These are phyloP conservation scores for Ictalurus furcatus DNA, from an alignment of 2,113 vertebrate genomes.

Conservation along the genomic window DNA sequence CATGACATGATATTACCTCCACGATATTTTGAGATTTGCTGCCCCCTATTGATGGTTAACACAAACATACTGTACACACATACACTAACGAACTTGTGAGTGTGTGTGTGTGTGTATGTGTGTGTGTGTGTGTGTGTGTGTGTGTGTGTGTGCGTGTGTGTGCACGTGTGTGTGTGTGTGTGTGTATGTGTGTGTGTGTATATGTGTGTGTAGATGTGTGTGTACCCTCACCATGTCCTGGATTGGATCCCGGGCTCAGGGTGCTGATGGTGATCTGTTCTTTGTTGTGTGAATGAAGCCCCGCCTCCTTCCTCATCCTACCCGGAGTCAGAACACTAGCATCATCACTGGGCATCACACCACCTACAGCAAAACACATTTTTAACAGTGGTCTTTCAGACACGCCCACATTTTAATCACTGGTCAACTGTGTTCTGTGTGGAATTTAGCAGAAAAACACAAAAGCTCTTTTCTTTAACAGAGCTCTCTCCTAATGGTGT, in stretches of 20 bases:
- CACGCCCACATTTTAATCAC: too few species aligned
- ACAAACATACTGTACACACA: not conserved
- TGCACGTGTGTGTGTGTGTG: too few species aligned
- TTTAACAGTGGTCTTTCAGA: not conserved
- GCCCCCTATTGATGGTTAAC: not conserved
- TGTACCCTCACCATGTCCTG: conserved; percentile 81
- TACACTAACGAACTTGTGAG: not conserved
- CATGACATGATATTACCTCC: not conserved
- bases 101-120: not conserved
- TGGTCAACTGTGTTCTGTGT: too few species aligned
- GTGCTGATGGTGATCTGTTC: conserved; percentile 76
- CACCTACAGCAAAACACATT: conserved; percentile 64
- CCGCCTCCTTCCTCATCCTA: conserved; percentile 92
- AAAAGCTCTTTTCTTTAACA: too few species aligned
- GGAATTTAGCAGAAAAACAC: too few species aligned
- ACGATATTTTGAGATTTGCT: not conserved
- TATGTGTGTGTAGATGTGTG: not conserved
- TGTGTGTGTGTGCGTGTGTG: not conserved
- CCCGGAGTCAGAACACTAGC: conserved; percentile 80
- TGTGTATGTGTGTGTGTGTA: not conserved
- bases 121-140: not conserved
- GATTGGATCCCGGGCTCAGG: conserved; percentile 82
- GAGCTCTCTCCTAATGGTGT: too few species aligned
- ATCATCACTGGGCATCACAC: conserved; percentile 82
- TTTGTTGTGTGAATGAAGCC: conserved; percentile 83